Percentiles rank a stretch among this genome's conserved stretches.
Conservation (phyloP, 2,888 invertebrate genomes). For the Ormyrus nitidulus region DNA sequence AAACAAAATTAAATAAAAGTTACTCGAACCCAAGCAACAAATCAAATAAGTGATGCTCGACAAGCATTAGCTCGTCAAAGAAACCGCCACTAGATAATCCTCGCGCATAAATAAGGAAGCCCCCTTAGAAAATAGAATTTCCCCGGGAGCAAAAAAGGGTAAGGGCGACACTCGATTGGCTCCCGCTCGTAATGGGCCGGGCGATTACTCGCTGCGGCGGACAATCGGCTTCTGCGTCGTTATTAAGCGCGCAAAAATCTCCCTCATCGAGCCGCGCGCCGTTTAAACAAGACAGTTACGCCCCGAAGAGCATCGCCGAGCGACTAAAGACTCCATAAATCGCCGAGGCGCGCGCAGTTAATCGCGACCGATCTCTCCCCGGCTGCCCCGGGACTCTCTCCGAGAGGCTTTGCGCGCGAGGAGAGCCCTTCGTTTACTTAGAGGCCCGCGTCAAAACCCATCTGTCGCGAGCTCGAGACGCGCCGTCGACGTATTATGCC, state of each 20-base stretch:
- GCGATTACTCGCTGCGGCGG: background rate
- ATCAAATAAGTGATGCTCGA: background rate
- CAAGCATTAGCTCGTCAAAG: background rate
- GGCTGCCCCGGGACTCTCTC: background rate
- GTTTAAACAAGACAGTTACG: slow-evolving; percentile 50
- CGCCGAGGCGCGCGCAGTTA: slow-evolving; percentile 36
- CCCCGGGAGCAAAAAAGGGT: background rate
- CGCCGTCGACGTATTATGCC: background rate
- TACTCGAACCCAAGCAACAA: no score
- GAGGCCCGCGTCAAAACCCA: slow-evolving; percentile 15
- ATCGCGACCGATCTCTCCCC: slow-evolving; percentile 41
- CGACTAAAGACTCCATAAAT: slow-evolving; percentile 52
- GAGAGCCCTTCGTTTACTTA: slow-evolving; percentile 23
- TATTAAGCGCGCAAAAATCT: slow-evolving; percentile 4
- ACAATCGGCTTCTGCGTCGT: slow-evolving; percentile 1
- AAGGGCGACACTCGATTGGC: background rate
- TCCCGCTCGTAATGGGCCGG: slow-evolving; percentile 5
- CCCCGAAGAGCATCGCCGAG: slow-evolving; percentile 39
- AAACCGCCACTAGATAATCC: no score
- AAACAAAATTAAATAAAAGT: no score
- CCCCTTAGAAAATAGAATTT: slow-evolving; percentile 17
- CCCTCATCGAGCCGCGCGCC: slow-evolving; percentile 7
- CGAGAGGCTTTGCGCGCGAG: background rate
- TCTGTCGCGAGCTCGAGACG: background rate
- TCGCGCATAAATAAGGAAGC: background rate